Evolutionary conservation across 2,888 invertebrate species (phyloP).

Genomic region (Lapara coniferarum): DNA sequence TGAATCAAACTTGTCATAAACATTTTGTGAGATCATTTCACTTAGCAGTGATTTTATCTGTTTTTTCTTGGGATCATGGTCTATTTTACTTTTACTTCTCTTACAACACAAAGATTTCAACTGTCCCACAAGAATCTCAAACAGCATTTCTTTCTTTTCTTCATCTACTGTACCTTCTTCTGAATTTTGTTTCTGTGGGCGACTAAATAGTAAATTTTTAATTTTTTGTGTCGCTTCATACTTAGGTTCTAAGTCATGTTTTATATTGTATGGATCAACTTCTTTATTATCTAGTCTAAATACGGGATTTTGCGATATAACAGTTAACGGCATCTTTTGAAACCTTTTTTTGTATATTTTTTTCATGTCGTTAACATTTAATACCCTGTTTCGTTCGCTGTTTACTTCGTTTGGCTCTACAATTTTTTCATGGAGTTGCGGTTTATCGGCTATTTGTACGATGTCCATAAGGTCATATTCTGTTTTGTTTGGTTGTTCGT

Average conservation of each 20-base stretch:
- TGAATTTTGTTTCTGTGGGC: conserved; percentile 44
- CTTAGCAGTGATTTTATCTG: conserved; percentile 36
- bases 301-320: conserved; percentile 46
- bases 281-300: conserved; percentile 66
- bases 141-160: conserved; percentile 66
- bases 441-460: conserved; percentile 50
- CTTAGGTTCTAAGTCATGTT: conserved; percentile 50
- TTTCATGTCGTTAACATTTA: conserved; percentile 30
- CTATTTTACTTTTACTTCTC: conserved; percentile 46
- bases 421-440: conserved; percentile 32
- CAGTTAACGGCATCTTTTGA: conserved; percentile 37
- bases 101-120: conserved; percentile 73
- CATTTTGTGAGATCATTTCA: conserved; percentile 39
- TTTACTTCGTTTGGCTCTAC: neutral
- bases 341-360: conserved; percentile 35
- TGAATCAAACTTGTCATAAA: conserved; percentile 32
- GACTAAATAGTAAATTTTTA: conserved; percentile 59
- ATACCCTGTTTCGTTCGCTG: conserved; percentile 31
- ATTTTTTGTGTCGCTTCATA: conserved; percentile 64
- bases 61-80: conserved; percentile 31
- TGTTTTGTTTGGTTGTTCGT: conserved; percentile 58
- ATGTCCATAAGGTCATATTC: conserved; percentile 65
- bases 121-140: conserved; percentile 71
- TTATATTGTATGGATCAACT: conserved; percentile 53
- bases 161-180: conserved; percentile 52